These are phyloP conservation scores for Pseudomyrmex pallidus DNA, from an alignment of 1,140 invertebrate genomes.

Conservation along the genomic window DNA sequence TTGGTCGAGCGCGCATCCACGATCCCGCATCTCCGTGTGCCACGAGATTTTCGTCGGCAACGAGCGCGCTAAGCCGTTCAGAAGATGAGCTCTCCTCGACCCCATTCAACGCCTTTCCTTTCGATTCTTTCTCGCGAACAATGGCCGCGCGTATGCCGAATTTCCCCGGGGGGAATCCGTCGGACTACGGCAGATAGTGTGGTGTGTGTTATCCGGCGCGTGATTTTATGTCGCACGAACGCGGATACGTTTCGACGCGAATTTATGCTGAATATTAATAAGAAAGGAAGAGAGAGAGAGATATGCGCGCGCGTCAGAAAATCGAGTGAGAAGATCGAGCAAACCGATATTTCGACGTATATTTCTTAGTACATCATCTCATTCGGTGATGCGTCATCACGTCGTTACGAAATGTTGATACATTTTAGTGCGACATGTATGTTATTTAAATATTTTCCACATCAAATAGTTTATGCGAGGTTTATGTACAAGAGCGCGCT, in stretches of 20 bases:
- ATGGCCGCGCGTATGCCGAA: slow-evolving; percentile 34
- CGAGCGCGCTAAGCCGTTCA: slow-evolving; percentile 20
- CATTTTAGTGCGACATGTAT: neutral
- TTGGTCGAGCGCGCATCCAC: neutral
- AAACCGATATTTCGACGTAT: slow-evolving; percentile 13
- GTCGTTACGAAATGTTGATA: neutral
- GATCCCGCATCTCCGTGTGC: neutral
- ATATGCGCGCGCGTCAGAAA: slow-evolving; percentile 1
- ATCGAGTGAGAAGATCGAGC: neutral
- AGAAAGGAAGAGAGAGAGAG: neutral
- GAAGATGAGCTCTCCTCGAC: slow-evolving; percentile 40
- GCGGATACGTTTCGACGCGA: slow-evolving; percentile 30
- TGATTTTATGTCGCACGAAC: slow-evolving; percentile 19
- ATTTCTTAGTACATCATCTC: neutral
- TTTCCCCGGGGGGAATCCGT: slow-evolving; percentile 30
- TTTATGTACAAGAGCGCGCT: too few species aligned
- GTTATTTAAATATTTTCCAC: slow-evolving; percentile 15
- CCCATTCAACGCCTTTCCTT: slow-evolving; percentile 42
- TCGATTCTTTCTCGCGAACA: slow-evolving; percentile 53
- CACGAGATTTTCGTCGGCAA: slow-evolving; percentile 35
- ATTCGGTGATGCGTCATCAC: neutral
- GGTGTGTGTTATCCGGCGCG: neutral
- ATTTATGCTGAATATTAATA: slow-evolving; percentile 46
- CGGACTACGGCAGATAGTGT: neutral
- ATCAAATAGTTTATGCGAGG: too few species aligned